Evolutionary conservation across 1,140 invertebrate genomes (phyloP).

Genomic region (Stenopsyche tienmushanensis): DNA sequence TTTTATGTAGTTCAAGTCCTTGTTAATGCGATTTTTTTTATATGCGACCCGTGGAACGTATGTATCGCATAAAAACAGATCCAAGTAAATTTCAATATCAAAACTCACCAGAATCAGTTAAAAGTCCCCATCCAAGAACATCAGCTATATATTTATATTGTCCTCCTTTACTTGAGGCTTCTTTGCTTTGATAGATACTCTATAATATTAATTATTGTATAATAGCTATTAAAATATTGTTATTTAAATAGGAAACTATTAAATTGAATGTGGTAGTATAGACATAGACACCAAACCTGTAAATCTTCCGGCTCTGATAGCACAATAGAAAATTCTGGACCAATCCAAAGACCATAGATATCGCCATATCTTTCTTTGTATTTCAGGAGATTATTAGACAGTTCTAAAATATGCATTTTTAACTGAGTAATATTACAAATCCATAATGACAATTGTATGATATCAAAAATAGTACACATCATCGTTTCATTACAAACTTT

Average conservation of each 20-base stretch:
- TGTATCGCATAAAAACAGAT: too few species aligned
- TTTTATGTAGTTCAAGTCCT: too few species aligned
- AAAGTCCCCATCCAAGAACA: not conserved
- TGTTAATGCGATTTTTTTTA: too few species aligned
- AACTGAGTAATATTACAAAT: too few species aligned
- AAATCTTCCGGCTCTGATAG: slow-evolving; percentile 10
- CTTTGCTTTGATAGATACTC: not conserved
- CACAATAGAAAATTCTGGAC: slow-evolving; percentile 1
- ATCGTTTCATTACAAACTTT: too few species aligned
- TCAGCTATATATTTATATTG: not conserved
- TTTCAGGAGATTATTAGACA: too few species aligned
- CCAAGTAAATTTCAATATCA: too few species aligned
- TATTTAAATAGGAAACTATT: not conserved
- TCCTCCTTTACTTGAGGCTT: not conserved
- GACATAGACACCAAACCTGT: not conserved
- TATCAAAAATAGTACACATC: too few species aligned
- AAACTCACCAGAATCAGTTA: slow-evolving; percentile 1
- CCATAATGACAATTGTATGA: too few species aligned
- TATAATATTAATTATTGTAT: slow-evolving; percentile 1
- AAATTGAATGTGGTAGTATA: not conserved
- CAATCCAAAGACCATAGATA: slow-evolving; percentile 5
- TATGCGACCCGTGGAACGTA: too few species aligned
- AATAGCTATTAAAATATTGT: not conserved
- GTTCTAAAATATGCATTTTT: too few species aligned
- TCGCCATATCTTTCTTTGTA: too few species aligned